These are phyloP conservation scores for Spialia ferax DNA, from an alignment of 2,888 invertebrate genomes.

Conservation along the genomic window DNA sequence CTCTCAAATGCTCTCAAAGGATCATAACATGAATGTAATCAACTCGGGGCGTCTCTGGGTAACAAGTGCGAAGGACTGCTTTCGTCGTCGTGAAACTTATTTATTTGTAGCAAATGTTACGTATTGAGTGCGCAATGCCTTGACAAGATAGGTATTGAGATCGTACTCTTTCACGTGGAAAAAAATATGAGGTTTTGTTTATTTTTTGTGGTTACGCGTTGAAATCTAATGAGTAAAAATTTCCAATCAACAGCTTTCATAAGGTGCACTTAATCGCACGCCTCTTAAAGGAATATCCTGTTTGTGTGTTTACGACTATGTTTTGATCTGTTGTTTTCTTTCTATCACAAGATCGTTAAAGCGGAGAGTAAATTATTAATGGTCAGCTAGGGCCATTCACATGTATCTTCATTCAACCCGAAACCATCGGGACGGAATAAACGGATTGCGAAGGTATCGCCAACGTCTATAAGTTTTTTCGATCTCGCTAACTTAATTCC, in stretches of 20 bases:
- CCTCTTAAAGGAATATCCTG: background rate
- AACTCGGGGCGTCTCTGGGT: slow-evolving; percentile 6
- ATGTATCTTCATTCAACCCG: slow-evolving; percentile 43
- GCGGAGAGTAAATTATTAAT: slow-evolving; percentile 48
- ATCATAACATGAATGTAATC: slow-evolving; percentile 17
- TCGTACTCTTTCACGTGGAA: too few relatives aligned
- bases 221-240: too few relatives aligned
- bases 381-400: slow-evolving; percentile 47
- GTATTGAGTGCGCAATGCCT: background rate
- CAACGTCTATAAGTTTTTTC: background rate
- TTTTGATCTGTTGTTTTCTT: slow-evolving; percentile 25
- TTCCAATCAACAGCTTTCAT: background rate
- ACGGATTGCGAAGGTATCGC: background rate
- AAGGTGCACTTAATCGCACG: background rate
- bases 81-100: slow-evolving; percentile 13
- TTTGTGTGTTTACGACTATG: background rate
- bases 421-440: slow-evolving; percentile 17
- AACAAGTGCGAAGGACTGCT: slow-evolving; percentile 5
- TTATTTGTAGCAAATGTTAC: slow-evolving; percentile 23
- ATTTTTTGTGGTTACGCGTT: too few relatives aligned
- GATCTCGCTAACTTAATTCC: background rate
- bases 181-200: too few relatives aligned
- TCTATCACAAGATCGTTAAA: slow-evolving; percentile 40
- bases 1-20: background rate
- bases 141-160: background rate